A percentile compares a stretch with the other conserved stretches of the same genome.
Evolutionary conservation across 2,113 vertebrate genomes (phyloP).

Genomic region (Hyaena hyaena): DNA sequence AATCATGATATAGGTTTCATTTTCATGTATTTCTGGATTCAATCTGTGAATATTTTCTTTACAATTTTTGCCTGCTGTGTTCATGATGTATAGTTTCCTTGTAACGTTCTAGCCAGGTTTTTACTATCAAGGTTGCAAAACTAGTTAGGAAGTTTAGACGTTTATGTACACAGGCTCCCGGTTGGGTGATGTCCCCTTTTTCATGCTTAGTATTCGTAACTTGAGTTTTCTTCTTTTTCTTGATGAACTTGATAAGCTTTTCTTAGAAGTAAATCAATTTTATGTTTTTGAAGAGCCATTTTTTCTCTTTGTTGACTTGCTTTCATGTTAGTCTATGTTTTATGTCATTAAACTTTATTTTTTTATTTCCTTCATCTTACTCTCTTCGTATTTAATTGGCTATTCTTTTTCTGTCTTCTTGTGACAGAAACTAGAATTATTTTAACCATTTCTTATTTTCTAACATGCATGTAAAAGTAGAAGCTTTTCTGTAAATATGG

Average conservation of each 20-base stretch:
- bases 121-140: background rate
- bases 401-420: background rate
- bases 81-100: background rate
- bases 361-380: background rate
- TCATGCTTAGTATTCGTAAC: background rate
- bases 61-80: background rate
- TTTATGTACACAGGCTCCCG: background rate
- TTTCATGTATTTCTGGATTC: background rate
- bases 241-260: background rate
- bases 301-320: background rate
- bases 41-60: background rate
- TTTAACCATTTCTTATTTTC: slow-evolving; percentile 27
- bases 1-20: background rate
- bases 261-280: background rate
- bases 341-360: background rate
- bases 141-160: background rate
- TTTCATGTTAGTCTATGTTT: background rate
- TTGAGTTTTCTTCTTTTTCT: slow-evolving; percentile 7
- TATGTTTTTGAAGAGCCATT: background rate
- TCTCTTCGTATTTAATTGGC: slow-evolving; percentile 43
- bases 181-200: background rate
- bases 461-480: background rate
- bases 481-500: background rate
- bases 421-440: background rate
- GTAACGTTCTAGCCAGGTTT: background rate